These are phyloP conservation scores for Vicugna pacos DNA, from an alignment of 2,113 vertebrate species.

Conservation along the genomic window DNA sequence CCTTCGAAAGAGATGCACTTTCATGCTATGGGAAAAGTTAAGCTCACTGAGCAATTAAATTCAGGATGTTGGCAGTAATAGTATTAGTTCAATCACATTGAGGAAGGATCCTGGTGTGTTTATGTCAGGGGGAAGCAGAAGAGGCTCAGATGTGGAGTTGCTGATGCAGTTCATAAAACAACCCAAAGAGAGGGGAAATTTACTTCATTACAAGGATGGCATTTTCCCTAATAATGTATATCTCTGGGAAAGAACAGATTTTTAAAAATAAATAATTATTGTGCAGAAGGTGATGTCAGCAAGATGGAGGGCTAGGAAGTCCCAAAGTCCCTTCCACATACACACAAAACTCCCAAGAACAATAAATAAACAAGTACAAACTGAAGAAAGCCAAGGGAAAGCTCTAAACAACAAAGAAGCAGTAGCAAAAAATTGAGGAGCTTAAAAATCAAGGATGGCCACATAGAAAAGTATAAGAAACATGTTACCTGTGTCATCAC, in stretches of 20 bases:
- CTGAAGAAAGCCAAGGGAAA: background rate
- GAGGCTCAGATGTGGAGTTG: background rate
- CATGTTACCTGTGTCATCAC: background rate
- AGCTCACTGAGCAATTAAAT: background rate
- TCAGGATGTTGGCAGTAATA: background rate
- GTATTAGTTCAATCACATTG: background rate
- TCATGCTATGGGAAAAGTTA: background rate
- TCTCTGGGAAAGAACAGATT: background rate
- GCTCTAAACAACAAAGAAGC: background rate
- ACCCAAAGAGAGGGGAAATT: background rate
- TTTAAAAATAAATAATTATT: slow-evolving; percentile 27
- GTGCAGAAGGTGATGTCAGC: background rate
- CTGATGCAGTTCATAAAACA: background rate
- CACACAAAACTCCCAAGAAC: background rate
- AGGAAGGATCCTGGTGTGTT: background rate
- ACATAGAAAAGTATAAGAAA: background rate
- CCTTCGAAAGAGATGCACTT: background rate
- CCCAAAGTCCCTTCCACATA: background rate
- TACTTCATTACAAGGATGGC: slow-evolving; percentile 31
- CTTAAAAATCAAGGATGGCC: background rate
- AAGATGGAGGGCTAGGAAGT: background rate
- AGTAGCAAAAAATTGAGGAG: background rate
- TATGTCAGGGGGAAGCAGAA: background rate
- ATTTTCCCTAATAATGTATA: background rate
- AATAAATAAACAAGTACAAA: background rate